Percentiles rank a stretch among this genome's conserved stretches.
These are phyloP conservation scores for Antheraea yamamai DNA, from an alignment of 2,888 invertebrate genomes.

Conservation along the genomic window DNA sequence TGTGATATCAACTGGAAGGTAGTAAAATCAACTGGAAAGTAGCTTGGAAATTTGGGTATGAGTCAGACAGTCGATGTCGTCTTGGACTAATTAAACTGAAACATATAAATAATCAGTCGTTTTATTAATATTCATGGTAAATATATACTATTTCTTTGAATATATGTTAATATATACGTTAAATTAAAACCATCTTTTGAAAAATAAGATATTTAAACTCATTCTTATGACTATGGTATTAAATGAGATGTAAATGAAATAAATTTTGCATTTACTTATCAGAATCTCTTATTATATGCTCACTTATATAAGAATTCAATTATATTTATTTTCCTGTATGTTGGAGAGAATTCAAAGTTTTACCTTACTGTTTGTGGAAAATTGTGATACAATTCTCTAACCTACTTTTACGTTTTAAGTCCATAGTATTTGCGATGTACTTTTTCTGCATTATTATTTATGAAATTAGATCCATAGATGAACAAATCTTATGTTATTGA, in stretches of 20 bases:
- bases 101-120: conserved; percentile 37
- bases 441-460: neutral
- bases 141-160: conserved; percentile 27
- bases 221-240: neutral
- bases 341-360: neutral
- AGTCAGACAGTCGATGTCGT: conserved; percentile 40
- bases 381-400: neutral
- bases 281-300: neutral
- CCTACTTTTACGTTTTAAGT: neutral
- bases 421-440: neutral
- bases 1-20: neutral
- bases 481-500: neutral
- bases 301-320: neutral
- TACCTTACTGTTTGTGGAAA: neutral
- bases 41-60: conserved; percentile 41
- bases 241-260: no score
- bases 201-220: neutral
- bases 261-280: conserved; percentile 16
- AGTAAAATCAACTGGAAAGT: no score
- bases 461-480: neutral
- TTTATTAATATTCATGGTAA: conserved; percentile 36
- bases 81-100: conserved; percentile 34
- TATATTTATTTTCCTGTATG: neutral
- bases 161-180: neutral
- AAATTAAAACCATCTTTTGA: neutral